Evolutionary conservation across 2,888 invertebrate species (phyloP).

Genomic region (Eueremaeus valkanovi): DNA sequence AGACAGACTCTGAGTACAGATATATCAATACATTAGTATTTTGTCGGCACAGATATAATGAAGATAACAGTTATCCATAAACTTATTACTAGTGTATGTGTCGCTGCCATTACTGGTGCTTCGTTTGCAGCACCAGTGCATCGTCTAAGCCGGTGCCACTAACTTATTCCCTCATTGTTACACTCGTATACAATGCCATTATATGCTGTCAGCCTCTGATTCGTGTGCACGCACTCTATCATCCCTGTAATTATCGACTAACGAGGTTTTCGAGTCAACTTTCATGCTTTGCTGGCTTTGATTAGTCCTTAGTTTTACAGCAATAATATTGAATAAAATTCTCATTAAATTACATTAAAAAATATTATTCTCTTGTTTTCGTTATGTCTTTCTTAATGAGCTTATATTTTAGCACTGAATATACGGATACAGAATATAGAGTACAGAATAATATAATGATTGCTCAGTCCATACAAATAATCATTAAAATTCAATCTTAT

Average conservation of each 20-base stretch:
- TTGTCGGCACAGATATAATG: not conserved
- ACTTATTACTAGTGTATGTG: not conserved
- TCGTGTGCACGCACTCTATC: conserved; percentile 19
- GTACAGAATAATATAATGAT: not conserved
- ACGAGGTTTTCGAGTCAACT: conserved; percentile 26
- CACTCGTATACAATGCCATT: not conserved
- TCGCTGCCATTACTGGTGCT: not conserved
- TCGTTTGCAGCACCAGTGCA: no score
- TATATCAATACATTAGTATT: not conserved
- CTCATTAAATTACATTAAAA: not conserved
- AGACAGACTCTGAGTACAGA: not conserved
- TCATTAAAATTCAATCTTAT: not conserved
- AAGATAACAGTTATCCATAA: conserved; percentile 22
- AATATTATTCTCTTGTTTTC: not conserved
- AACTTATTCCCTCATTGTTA: no score
- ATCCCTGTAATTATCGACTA: conserved; percentile 25
- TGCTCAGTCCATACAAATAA: not conserved
- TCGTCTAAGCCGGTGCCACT: not conserved
- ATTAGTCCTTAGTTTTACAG: not conserved
- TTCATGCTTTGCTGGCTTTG: conserved; percentile 15
- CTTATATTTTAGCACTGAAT: not conserved
- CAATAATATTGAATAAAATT: conserved; percentile 1
- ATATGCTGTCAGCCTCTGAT: not conserved
- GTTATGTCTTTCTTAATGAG: not conserved
- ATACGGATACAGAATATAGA: no score